Percentiles rank a stretch among this genome's conserved stretches.
Evolutionary conservation across 2,113 vertebrate species (phyloP).

Genomic region (Ailurus styani): DNA sequence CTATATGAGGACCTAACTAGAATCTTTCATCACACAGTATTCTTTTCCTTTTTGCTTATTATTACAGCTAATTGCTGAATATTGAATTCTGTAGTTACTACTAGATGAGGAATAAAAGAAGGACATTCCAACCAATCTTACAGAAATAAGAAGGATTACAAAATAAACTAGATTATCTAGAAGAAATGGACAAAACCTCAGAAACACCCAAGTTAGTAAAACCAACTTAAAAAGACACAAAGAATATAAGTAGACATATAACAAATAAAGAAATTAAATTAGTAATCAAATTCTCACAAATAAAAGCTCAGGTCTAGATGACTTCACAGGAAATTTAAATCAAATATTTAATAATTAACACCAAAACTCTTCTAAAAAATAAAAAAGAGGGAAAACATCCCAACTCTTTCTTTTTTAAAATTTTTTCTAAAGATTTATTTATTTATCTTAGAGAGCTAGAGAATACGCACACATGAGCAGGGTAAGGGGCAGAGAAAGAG

Average conservation of each 20-base stretch:
- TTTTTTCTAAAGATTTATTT: neutral
- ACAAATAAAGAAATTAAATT: neutral
- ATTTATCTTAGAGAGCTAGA: neutral
- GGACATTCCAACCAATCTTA: neutral
- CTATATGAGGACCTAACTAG: neutral
- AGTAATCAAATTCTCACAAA: neutral
- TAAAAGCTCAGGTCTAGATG: neutral
- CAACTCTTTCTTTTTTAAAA: neutral
- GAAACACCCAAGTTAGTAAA: neutral
- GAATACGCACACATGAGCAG: neutral
- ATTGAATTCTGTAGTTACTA: neutral
- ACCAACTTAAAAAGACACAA: neutral
- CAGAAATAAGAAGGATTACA: neutral
- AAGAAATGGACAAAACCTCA: neutral
- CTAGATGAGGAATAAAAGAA: neutral
- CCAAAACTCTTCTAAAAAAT: neutral
- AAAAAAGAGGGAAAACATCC: neutral
- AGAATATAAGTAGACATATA: neutral
- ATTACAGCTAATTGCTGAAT: neutral
- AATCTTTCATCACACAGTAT: neutral
- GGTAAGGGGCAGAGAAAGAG: neutral
- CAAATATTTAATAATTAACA: neutral
- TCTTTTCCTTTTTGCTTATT: neutral
- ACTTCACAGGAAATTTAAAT: neutral
- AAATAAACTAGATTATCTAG: neutral